These are phyloP conservation scores for Tricholauxania praeusta DNA, from an alignment of 2,888 invertebrate species.

Conservation along the genomic window DNA sequence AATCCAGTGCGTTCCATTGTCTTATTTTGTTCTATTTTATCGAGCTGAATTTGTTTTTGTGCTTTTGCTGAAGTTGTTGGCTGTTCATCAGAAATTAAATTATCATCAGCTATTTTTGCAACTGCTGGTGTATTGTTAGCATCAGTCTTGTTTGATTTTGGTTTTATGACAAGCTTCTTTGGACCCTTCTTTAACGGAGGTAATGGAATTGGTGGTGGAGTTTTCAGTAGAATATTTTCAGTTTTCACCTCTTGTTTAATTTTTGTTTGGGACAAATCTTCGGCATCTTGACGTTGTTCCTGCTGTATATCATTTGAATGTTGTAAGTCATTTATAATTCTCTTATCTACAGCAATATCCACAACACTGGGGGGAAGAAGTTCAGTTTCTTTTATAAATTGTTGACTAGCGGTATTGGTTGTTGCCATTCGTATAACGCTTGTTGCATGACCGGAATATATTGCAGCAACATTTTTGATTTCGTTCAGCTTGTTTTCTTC, in stretches of 20 bases:
- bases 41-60: conserved; percentile 32
- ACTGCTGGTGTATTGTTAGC: conserved; percentile 10
- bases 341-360: neutral
- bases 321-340: conserved; percentile 1
- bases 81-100: conserved; percentile 40
- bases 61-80: conserved; percentile 47
- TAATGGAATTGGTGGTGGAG: conserved; percentile 9
- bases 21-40: conserved; percentile 22
- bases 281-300: conserved; percentile 43
- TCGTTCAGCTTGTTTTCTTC: conserved; percentile 36
- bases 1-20: conserved; percentile 38
- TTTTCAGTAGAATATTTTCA: conserved; percentile 1
- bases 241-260: conserved; percentile 53
- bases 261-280: conserved; percentile 54
- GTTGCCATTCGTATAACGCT: conserved; percentile 67
- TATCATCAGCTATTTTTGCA: conserved; percentile 31
- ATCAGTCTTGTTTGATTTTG: conserved; percentile 57
- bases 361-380: neutral
- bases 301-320: conserved; percentile 8
- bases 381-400: conserved; percentile 21
- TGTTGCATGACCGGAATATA: conserved; percentile 56
- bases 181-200: conserved; percentile 38
- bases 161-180: conserved; percentile 63
- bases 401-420: conserved; percentile 49
- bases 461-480: conserved; percentile 38